Evolutionary conservation across 1,140 invertebrate genomes (phyloP), one percentile per base, ranked within the genome.

Genomic region (Eumeta japonica): DNA sequence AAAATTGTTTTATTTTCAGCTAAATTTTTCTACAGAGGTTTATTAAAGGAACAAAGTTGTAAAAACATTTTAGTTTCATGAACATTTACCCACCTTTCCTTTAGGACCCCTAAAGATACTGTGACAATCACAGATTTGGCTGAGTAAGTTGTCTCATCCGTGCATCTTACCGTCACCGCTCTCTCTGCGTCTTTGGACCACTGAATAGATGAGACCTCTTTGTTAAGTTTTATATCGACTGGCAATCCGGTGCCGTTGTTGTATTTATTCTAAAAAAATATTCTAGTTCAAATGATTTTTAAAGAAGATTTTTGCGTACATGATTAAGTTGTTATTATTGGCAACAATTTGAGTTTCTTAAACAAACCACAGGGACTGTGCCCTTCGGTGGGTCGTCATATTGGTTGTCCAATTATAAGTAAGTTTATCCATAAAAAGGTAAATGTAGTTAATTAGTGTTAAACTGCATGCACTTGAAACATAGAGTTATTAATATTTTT

Each of bases 21-120:
- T n/a, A n/a, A n/a, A n/a, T n/a, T n/a, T n/a, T n/a, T n/a, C n/a
- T n/a, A n/a, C n/a, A n/a, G n/a, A n/a, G n/a, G n/a, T n/a, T n/a
- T n/a, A n/a, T n/a, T n/a, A 9, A 52, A 52, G 14, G 10, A 9
- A 24, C 24, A 9, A 11, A 35, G 10, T 15, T 35, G 2, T 20
- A 16, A 16, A 33, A 16, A 16, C n/a, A n/a, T n/a, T n/a, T n/a
- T n/a, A n/a, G n/a, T n/a, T n/a, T n/a, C n/a, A n/a, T n/a, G n/a
- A n/a, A n/a, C n/a, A n/a, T 7, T n/a, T 5, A 24, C 20, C n/a
- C n/a, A 24, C 20, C 20, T 24, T 7, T 24, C 20, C n/a, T 24
- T 24, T n/a, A 24, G n/a, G n/a, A 24, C 20, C 5, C 20, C 20
- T 24, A 24, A 24, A 24, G 20, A 24, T 7, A 24, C 20, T 7